A percentile compares a stretch with the other conserved stretches of the same genome.
These are phyloP conservation scores for Crotalus horridus DNA, from an alignment of 2,113 vertebrate genomes.

Conservation along the genomic window DNA sequence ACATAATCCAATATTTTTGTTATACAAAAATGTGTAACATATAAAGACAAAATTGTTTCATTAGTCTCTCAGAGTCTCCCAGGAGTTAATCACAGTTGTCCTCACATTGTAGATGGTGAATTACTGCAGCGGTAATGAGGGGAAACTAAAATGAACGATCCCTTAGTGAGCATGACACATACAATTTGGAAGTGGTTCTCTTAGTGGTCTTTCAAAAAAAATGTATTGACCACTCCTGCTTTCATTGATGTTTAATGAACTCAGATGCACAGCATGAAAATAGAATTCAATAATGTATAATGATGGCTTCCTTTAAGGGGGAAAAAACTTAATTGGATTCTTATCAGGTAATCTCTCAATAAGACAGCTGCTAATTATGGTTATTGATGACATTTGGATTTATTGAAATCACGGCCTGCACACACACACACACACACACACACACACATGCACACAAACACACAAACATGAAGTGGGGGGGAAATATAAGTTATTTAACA, in stretches of 20 bases:
- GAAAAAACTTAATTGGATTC: constrained; percentile 49
- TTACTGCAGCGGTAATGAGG: background rate
- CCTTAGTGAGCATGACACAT: constrained; percentile 11
- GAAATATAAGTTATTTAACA: constrained; percentile 65
- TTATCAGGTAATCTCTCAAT: constrained; percentile 58
- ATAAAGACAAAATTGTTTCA: background rate
- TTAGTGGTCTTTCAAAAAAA: constrained; percentile 32
- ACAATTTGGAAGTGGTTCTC: constrained; percentile 20
- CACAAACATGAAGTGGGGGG: background rate
- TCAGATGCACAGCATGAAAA: constrained; percentile 31
- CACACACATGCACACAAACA: background rate
- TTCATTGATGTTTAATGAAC: constrained; percentile 29
- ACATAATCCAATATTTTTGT: background rate
- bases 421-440: background rate
- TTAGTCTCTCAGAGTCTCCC: background rate
- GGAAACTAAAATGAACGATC: constrained; percentile 25
- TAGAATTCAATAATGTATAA: constrained; percentile 26
- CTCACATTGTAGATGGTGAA: background rate
- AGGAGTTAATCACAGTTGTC: background rate
- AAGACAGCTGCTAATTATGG: constrained; percentile 62
- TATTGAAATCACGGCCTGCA: constrained; percentile 28
- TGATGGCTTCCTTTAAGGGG: constrained; percentile 33
- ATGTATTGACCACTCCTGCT: background rate
- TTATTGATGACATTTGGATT: constrained; percentile 59
- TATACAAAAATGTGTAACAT: background rate